Evolutionary conservation across 2,888 invertebrate genomes (phyloP).

Genomic region (Pogonocherus hispidulus): DNA sequence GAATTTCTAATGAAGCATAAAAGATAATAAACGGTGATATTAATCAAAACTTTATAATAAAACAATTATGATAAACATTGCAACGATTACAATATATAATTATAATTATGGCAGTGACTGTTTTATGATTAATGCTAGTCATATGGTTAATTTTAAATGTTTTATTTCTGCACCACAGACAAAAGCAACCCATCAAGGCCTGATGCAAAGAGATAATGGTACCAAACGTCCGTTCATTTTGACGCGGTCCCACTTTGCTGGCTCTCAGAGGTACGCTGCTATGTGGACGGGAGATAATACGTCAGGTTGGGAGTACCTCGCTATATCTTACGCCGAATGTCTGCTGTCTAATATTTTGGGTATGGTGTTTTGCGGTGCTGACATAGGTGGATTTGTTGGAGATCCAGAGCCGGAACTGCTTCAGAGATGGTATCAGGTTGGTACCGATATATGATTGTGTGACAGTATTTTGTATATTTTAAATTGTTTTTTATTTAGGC

Average conservation of each 20-base stretch:
- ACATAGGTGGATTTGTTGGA: constrained; percentile 96
- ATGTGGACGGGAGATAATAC: constrained; percentile 99
- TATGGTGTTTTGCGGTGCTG: constrained; percentile 92
- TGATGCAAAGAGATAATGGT: constrained; percentile 73
- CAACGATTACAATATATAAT: no score
- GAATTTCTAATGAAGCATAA: no score
- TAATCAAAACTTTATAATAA: no score
- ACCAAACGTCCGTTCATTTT: constrained; percentile 87
- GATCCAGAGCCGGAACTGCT: constrained; percentile 93
- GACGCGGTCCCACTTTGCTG: constrained; percentile 90
- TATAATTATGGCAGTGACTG: no score
- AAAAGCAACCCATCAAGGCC: constrained; percentile 75
- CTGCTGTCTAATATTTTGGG: constrained; percentile 81
- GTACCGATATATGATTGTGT: no score
- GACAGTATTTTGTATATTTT: background rate
- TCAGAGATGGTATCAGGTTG: constrained; percentile 79
- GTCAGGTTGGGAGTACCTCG: constrained; percentile 92
- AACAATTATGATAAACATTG: no score
- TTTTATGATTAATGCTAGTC: no score
- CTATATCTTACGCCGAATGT: constrained; percentile 90
- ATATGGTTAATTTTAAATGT: no score
- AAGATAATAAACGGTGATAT: no score
- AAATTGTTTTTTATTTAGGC: constrained; percentile 70
- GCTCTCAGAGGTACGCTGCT: constrained; percentile 90
- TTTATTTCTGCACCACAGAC: no score